Evolutionary conservation across 1,140 invertebrate species (phyloP), one percentile per base, ranked within the genome.

Genomic region (Hylyphantes graminicola): DNA sequence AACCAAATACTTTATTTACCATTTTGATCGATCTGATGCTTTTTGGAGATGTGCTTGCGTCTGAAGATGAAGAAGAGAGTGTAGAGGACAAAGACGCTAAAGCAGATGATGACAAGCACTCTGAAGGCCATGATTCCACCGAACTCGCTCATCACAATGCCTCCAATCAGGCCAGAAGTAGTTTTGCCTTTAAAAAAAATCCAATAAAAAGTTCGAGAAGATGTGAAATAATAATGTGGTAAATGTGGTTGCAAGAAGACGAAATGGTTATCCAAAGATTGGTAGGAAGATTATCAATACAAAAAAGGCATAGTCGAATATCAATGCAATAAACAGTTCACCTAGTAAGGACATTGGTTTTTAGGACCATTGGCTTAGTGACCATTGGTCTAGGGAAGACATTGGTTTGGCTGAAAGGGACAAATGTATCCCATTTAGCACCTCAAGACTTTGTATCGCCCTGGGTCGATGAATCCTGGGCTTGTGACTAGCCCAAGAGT

Each of bases 61-160:
- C 77, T 68, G n/a, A 72, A 17, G 13, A 50, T 70, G 8, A 80
- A 4, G 15, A 48, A 80, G 7, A 70, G 12, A 4, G 21, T 54
- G 17, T 80, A 80, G 0, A 80, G 21, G 10, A 70, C 53, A 12
- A 35, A 64, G 10, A 11, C 35, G 11, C 7, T 8, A 0, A 68
- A n/a, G 35, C 65, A 80, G 2, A 70, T 53, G 7, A 50, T 6
- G 0, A 65, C 77, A 9, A 68, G 57, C 10, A 80, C n/a, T 50
- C 67, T 19, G 48, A 63, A 80, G 10, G 77, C 77, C 7, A 80
- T 12, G 35, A 35, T 9, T 10, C 77, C 77, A n/a, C 77, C 77
- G 59, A 70, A 80, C 17, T 51, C 21, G 21, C 21, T 50, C 77
- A 80, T 80, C 15, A 72, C 70, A 11, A 50, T 6, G 10, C 77